phyloP scores from a whole-genome alignment of 2,797 vertebrate species.

The Coracias cyanogaster region DNA sequence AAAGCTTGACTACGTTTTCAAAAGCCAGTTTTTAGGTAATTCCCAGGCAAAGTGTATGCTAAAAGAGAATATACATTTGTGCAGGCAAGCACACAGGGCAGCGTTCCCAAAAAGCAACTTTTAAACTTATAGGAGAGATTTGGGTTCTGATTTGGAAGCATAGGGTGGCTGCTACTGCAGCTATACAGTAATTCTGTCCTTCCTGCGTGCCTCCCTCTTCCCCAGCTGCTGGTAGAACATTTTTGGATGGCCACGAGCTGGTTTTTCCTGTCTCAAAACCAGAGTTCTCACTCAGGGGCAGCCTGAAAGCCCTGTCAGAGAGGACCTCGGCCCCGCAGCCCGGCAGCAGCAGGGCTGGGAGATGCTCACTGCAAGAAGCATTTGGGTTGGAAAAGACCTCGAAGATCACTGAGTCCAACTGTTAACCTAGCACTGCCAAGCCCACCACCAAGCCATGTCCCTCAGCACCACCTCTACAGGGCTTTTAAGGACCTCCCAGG shows the following conservation, averaged over 20 bases:
- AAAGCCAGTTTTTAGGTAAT: neutral
- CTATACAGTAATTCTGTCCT: fast-evolving
- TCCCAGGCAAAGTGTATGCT: fast-evolving
- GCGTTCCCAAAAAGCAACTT: neutral
- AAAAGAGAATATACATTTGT: fast-evolving
- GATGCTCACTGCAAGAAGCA: too few species aligned
- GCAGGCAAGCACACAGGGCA: neutral
- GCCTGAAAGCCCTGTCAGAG: fast-evolving
- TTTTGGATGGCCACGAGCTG: fast-evolving
- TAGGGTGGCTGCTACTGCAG: fast-evolving
- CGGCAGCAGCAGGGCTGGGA: too few species aligned
- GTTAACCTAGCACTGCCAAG: neutral
- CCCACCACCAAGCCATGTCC: neutral
- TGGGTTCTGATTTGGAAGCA: neutral
- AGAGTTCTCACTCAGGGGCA: fast-evolving
- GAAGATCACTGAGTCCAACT: neutral
- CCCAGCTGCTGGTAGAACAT: fast-evolving
- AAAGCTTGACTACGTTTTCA: fast-evolving
- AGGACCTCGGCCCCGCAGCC: too few species aligned
- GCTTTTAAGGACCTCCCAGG: neutral
- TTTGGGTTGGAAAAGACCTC: neutral
- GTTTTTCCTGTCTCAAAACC: neutral
- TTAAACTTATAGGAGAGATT: neutral
- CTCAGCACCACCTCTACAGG: too few species aligned
- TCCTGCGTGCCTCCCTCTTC: fast-evolving